A percentile compares a stretch with the other conserved stretches of the same genome.
These are phyloP conservation scores for Cryptoprocta ferox DNA, from an alignment of 2,797 vertebrate species.

Conservation along the genomic window DNA sequence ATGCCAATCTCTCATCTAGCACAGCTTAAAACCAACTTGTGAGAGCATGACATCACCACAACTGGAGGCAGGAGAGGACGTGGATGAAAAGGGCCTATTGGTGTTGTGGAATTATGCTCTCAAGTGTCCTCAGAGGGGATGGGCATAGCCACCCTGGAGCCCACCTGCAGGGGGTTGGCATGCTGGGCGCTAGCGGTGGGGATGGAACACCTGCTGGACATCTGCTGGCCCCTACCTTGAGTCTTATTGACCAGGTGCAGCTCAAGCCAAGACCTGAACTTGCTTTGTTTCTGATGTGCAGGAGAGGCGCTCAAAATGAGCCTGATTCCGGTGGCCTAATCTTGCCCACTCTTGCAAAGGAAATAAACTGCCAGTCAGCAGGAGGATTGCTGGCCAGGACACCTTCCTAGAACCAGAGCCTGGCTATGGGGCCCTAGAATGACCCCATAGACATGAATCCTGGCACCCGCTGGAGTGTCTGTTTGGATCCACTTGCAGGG, in stretches of 20 bases:
- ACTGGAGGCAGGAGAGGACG: not conserved
- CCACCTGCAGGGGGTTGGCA: not conserved
- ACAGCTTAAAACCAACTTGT: not conserved
- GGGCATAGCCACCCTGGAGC: not conserved
- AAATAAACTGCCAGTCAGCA: not conserved
- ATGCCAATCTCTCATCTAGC: not conserved
- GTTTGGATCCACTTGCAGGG: rapidly evolving
- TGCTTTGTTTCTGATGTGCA: not conserved
- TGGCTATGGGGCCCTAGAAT: not conserved
- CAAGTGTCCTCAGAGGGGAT: not conserved
- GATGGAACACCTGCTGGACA: not conserved
- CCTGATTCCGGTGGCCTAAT: not conserved
- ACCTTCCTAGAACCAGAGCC: not conserved
- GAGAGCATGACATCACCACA: rapidly evolving
- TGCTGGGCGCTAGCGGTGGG: not conserved
- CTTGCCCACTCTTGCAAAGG: not conserved
- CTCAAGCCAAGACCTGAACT: not conserved
- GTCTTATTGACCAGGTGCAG: not conserved
- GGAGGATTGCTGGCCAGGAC: not conserved
- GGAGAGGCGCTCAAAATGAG: not conserved
- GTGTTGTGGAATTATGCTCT: not conserved
- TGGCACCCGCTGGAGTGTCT: rapidly evolving
- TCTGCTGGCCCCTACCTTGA: not conserved
- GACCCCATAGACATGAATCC: rapidly evolving
- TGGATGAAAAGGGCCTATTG: not conserved